Evolutionary conservation across 2,888 invertebrate species (phyloP), one percentile per base, ranked within the genome.

Genomic region (Tipula vernalis): DNA sequence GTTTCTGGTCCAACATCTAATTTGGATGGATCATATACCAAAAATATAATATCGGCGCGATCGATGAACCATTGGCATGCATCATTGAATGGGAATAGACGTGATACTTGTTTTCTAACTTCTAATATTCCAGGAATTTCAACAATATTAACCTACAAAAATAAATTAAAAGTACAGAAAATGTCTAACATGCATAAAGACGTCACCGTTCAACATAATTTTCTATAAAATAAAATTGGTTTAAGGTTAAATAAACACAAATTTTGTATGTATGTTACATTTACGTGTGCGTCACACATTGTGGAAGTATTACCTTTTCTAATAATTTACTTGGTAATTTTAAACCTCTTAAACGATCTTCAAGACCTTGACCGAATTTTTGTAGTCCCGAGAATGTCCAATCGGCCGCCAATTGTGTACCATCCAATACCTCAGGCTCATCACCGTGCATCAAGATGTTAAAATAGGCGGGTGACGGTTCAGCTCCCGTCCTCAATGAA

Each of bases 11-110:
- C 98, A 88, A 98, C 98, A 91, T 98, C 98, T 89, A 98, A 94
- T 92, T 98, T 98, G 47, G 97, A 96, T 87, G 98, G 98, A 92
- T 98, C 98, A 91, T 98, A 98, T 44, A 98, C 96, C 87, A 98
- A 94, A 92, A 98, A 98, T 90, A 98, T 98, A 89, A 98, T 96
- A 91, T 98, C 98, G 36, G 98, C 98, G 88, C 98, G 94, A 92
- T 98, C 98, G 90, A 98, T 98, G 92, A 98, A 98, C 98, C 98
- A 98, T 91, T 98, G 98, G 90, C 98, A 98, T 86, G 98, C 98
- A 90, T 98, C 98, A 90, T 98, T 98, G 92, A 98, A 98, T 87
- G 98, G 98, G 90, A 98, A 98, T 87, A 97, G 94, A 86, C 98
- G 94, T 86, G 98, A 98, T 86, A 97, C 96, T 92, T 97, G 97